phyloP scores from a whole-genome alignment of 2,888 invertebrate genomes.

The Tipula helvola region DNA sequence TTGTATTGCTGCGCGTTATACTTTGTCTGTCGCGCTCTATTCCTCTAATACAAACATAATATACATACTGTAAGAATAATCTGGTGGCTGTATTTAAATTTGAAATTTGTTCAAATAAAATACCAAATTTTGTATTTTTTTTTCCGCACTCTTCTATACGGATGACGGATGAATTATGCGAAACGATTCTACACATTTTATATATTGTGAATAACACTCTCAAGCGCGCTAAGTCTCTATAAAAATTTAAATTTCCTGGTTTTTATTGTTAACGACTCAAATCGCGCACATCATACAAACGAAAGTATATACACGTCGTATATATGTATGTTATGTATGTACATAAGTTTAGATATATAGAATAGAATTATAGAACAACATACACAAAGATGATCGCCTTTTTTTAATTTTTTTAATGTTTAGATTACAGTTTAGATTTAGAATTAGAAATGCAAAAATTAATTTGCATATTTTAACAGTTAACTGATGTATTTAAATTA shows the following conservation, averaged over 20 bases:
- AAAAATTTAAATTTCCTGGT: not conserved
- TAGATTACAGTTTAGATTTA: not conserved
- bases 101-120: not conserved
- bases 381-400: not conserved
- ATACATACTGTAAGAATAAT: not conserved
- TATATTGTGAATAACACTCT: not conserved
- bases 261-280: not conserved
- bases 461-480: not conserved
- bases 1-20: not conserved
- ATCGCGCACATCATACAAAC: not conserved
- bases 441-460: not conserved
- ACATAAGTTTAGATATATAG: not conserved
- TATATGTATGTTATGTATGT: not conserved
- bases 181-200: not conserved
- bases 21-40: not conserved
- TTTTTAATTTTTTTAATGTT: not conserved
- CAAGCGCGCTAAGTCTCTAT: not conserved
- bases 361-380: not conserved
- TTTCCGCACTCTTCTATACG: not conserved
- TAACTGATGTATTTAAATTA: not conserved
- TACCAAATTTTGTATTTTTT: not conserved
- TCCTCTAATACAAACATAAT: not conserved
- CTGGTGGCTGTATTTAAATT: not conserved
- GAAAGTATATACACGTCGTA: not conserved
- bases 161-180: not conserved